Evolutionary conservation across 2,888 invertebrate genomes (phyloP).

Genomic region (Caenorhabditis panamensis): DNA sequence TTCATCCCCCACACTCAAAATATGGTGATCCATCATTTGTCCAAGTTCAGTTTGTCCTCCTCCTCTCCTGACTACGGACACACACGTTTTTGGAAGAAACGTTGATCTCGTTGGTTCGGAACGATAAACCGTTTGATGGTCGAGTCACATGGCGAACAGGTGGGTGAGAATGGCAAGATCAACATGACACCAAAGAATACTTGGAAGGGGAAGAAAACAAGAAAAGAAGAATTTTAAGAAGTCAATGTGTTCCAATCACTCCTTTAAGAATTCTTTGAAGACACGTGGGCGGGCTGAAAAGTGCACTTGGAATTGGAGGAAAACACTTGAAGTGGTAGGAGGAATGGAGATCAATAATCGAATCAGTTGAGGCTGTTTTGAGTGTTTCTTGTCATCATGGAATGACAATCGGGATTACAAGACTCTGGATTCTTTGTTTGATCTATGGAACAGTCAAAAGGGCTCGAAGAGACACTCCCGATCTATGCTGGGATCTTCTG

Average conservation of each 20-base stretch:
- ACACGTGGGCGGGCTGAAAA: background rate
- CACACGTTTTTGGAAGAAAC: constrained; percentile 8
- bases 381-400: constrained; percentile 26
- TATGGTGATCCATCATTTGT: constrained; percentile 33
- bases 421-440: background rate
- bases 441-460: background rate
- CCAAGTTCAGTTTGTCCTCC: constrained; percentile 18
- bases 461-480: no score
- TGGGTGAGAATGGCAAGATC: constrained; percentile 11
- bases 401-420: background rate
- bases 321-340: constrained; percentile 7
- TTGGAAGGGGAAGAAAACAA: background rate
- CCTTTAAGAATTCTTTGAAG: constrained; percentile 13
- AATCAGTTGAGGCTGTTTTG: constrained; percentile 29
- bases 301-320: constrained; percentile 26
- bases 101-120: constrained; percentile 33
- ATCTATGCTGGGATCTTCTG: no score
- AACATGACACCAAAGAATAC: constrained; percentile 2
- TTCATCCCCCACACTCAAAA: constrained; percentile 10
- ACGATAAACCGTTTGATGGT: constrained; percentile 32
- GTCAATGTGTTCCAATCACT: no score
- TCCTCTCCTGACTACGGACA: background rate
- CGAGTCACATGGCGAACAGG: constrained; percentile 34
- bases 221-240: background rate
- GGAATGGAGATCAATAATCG: constrained; percentile 36